Evolutionary conservation across 2,113 vertebrate genomes (phyloP).

Genomic region (Oenanthe melanoleuca): DNA sequence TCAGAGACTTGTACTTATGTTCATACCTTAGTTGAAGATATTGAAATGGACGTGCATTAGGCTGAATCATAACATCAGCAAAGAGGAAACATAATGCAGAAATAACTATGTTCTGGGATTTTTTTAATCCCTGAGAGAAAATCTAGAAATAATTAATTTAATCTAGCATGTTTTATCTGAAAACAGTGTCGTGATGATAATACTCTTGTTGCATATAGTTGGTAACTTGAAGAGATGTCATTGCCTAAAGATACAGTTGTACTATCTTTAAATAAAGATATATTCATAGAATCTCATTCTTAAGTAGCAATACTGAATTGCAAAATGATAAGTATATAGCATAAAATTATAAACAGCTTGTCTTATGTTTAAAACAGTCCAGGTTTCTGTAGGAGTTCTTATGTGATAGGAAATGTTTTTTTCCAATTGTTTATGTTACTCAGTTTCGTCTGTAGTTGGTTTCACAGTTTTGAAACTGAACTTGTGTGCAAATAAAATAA

Average conservation of each 20-base stretch:
- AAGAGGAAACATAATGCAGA: not conserved
- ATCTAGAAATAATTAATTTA: not conserved
- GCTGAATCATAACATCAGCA: not conserved
- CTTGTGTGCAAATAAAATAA: not conserved
- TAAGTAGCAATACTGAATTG: not conserved
- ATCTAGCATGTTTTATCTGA: not conserved
- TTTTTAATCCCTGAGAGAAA: not conserved
- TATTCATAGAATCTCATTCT: not conserved
- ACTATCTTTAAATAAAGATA: not conserved
- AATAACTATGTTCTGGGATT: not conserved
- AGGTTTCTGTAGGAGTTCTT: not conserved
- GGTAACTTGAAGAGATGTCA: not conserved
- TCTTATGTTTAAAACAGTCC: not conserved
- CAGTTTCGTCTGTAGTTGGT: not conserved
- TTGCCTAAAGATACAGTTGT: not conserved
- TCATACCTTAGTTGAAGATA: not conserved
- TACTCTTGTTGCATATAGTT: not conserved
- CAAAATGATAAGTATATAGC: not conserved
- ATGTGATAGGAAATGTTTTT: not conserved
- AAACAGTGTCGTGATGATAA: not conserved
- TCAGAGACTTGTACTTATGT: not conserved
- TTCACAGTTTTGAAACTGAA: not conserved
- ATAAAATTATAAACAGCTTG: not conserved
- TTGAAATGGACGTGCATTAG: not conserved
- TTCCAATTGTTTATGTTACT: not conserved